Base-by-base conservation (phyloP, 1,140 invertebrate genomes). In the Procambarus virginalis region DNA sequence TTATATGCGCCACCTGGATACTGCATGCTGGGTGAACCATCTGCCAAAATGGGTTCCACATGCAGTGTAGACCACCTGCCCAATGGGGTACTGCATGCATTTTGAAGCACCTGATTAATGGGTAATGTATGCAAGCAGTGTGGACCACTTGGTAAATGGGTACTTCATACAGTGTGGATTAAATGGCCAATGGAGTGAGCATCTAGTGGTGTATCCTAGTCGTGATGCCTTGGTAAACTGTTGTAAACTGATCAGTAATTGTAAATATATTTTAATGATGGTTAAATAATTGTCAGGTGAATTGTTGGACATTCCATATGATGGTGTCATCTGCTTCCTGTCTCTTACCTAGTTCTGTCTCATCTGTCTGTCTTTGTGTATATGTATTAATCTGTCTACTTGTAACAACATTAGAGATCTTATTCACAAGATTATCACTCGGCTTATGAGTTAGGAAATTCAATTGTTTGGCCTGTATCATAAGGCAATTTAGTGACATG, bases 211-310 rank as follows among this genome's bases (percentile, higher is more conserved):
- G 68, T 73, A 10, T 49, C 46, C 76, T 78, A 55, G 46, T 78
- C 46, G 9, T 78, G 17, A 12, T 78, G 76, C 76, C 22, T 9
- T 78, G 46, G 46, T 48, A 55, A 49, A 34, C 12, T 78, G 49
- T 55, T 78, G 76, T 22, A 22, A 55, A 3, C 49, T 48, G 17
- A 49, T 46, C 22, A 55, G 46, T 55, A 48, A 17, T 5, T 55
- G 46, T 60, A 86, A n/a, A 86, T 60, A 86, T 45, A 77, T 58
- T 55, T n/a, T 46, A 82, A 17, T 20, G 22, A 82, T 48, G 51
- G 22, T 12, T 68, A 46, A 82, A 58, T 34, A 51, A n/a, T 79
- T 46, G 4, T 78, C 17, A 51, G 48, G 20, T 51, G 48, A 79
- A 51, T 79, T 49, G 49, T 55, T 55, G 45, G 17, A 78, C 76